These are phyloP conservation scores for Mythimna impura DNA, from an alignment of 2,888 invertebrate species.

Conservation along the genomic window DNA sequence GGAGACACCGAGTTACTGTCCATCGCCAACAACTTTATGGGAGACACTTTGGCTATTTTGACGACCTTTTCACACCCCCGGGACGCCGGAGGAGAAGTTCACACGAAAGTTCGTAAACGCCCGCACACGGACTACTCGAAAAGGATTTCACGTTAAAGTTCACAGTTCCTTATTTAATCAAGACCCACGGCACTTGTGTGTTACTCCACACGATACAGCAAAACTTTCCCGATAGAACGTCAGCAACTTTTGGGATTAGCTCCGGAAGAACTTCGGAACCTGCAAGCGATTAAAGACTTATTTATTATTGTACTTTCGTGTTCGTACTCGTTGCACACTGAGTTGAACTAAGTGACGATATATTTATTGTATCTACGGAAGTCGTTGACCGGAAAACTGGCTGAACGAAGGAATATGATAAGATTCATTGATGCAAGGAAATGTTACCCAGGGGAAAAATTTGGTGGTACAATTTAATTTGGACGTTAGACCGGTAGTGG, in stretches of 20 bases:
- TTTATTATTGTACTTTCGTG: slow-evolving; percentile 70
- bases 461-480: slow-evolving; percentile 18
- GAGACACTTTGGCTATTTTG: slow-evolving; percentile 89
- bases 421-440: slow-evolving; percentile 15
- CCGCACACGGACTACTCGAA: slow-evolving; percentile 40
- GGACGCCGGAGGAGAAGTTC: slow-evolving; percentile 77
- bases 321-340: slow-evolving; percentile 66
- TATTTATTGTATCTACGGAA: slow-evolving; percentile 38
- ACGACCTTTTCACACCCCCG: slow-evolving; percentile 76
- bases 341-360: slow-evolving; percentile 36
- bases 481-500: slow-evolving; percentile 50
- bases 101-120: slow-evolving; percentile 46
- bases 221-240: slow-evolving; percentile 69
- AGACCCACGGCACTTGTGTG: slow-evolving; percentile 54
- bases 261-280: slow-evolving; percentile 71
- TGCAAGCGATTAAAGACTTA: slow-evolving; percentile 77
- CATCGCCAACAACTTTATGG: slow-evolving; percentile 91
- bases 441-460: slow-evolving; percentile 14
- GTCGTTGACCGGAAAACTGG: slow-evolving; percentile 65
- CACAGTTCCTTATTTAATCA: slow-evolving; percentile 62
- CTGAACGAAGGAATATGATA: slow-evolving; percentile 25
- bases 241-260: slow-evolving; percentile 71
- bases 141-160: slow-evolving; percentile 52
- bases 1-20: slow-evolving; percentile 93
- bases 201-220: slow-evolving; percentile 45